Percentiles rank a stretch among this genome's conserved stretches.
phyloP scores from a whole-genome alignment of 2,797 vertebrate species.

The Paguma larvata region DNA sequence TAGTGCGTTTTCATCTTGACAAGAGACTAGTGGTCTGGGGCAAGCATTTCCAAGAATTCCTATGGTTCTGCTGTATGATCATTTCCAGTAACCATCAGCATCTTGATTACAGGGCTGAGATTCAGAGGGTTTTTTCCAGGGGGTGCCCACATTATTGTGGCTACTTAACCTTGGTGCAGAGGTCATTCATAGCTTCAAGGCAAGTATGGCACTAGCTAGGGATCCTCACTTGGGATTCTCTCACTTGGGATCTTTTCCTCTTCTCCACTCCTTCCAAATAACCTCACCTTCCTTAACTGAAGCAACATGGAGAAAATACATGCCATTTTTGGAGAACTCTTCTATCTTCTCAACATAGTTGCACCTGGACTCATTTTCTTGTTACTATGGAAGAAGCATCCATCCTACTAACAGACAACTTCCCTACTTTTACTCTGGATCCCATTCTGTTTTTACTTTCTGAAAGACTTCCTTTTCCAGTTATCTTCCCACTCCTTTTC shows the following conservation, averaged over 20 bases:
- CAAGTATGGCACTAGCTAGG: not conserved
- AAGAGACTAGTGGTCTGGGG: not conserved
- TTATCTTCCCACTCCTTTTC: not conserved
- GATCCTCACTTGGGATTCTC: not conserved
- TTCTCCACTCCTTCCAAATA: not conserved
- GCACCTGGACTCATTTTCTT: not conserved
- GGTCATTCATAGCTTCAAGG: not conserved
- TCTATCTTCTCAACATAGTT: not conserved
- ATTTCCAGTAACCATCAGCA: not conserved
- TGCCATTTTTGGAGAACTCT: not conserved
- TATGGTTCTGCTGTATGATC: not conserved
- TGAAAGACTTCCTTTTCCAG: conserved; percentile 29
- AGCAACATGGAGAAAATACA: not conserved
- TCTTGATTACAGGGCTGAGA: not conserved
- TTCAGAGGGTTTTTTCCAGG: not conserved
- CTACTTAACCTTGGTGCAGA: not conserved
- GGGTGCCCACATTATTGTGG: not conserved
- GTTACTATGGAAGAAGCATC: not conserved
- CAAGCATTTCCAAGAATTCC: not conserved
- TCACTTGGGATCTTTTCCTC: not conserved
- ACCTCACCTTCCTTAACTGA: not conserved
- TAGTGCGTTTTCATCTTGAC: not conserved
- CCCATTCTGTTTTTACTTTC: not conserved
- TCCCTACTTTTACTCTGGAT: not conserved
- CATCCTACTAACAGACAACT: not conserved